These are phyloP conservation scores for Nerophis ophidion DNA, from an alignment of 2,113 vertebrate species.

Conservation along the genomic window DNA sequence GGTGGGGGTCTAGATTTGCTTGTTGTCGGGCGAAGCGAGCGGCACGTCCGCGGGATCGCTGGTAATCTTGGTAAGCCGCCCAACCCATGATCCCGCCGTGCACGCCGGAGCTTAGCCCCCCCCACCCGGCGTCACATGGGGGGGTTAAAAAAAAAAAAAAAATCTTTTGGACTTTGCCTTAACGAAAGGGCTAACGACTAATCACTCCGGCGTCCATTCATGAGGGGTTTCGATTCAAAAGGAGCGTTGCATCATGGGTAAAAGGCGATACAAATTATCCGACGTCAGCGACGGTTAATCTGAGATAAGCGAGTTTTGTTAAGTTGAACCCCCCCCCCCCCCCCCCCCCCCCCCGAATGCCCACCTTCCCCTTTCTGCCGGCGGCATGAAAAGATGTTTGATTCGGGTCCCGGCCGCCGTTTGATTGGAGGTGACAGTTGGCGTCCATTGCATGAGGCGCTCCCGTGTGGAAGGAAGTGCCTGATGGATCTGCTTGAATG, in stretches of 20 bases:
- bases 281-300: conserved; percentile 29
- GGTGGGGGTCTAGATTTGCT: neutral
- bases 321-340: conserved; percentile 32
- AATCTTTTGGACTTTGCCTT: conserved; percentile 39
- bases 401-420: conserved; percentile 51
- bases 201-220: conserved; percentile 11
- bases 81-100: conserved; percentile 57
- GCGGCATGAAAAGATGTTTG: conserved; percentile 59
- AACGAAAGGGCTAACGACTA: conserved; percentile 25
- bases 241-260: conserved; percentile 33
- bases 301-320: conserved; percentile 58
- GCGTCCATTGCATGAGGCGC: conserved; percentile 51
- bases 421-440: conserved; percentile 66
- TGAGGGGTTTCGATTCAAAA: conserved; percentile 17
- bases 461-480: conserved; percentile 66
- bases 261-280: conserved; percentile 57
- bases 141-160: neutral
- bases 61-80: conserved; percentile 69
- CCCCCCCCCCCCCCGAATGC: neutral
- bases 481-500: conserved; percentile 61
- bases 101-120: conserved; percentile 57
- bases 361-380: conserved; percentile 34
- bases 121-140: conserved; percentile 57
- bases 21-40: neutral
- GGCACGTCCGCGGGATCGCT: conserved; percentile 37